Evolutionary conservation across 37 sponge, comb jelly and placozoan genomes (phyloP).

Genomic region (Cliona cf. orientalis): DNA sequence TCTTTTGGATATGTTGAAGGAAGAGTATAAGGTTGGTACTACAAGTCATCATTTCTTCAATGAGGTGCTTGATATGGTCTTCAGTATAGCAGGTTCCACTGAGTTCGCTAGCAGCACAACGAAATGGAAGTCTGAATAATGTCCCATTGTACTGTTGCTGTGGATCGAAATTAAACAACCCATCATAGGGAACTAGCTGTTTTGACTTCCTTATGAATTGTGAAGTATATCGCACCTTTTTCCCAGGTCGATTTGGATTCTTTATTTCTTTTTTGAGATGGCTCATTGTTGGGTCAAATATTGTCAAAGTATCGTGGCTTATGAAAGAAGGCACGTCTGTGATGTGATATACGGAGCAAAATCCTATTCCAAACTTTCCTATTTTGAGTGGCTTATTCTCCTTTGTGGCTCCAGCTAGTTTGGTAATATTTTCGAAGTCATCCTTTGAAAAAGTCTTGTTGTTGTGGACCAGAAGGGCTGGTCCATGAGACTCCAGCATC

Average conservation of each 20-base stretch:
- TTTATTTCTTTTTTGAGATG: slow-evolving; percentile 46
- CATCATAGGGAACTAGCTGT: slow-evolving; percentile 67
- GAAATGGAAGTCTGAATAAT: slow-evolving; percentile 71
- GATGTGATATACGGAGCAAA: slow-evolving; percentile 79
- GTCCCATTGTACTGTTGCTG: slow-evolving; percentile 38
- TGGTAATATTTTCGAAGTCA: slow-evolving; percentile 81
- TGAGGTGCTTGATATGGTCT: slow-evolving; percentile 11
- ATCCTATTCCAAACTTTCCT: slow-evolving; percentile 78
- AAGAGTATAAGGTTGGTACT: slow-evolving; percentile 63
- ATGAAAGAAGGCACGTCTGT: slow-evolving; percentile 77
- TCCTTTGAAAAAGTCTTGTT: slow-evolving; percentile 57
- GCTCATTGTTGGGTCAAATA: slow-evolving; percentile 75
- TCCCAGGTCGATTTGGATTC: slow-evolving; percentile 48
- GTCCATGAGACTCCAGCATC: slow-evolving; percentile 66
- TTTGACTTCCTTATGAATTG: slow-evolving; percentile 17
- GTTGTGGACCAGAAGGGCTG: slow-evolving; percentile 68
- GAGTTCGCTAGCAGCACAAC: slow-evolving; percentile 46
- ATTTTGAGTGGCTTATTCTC: slow-evolving; percentile 50
- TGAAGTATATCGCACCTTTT: slow-evolving; percentile 31
- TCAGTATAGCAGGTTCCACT: slow-evolving; percentile 53
- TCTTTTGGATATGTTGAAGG: slow-evolving; percentile 30
- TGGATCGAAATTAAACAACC: slow-evolving; percentile 48
- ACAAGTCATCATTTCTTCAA: slow-evolving; percentile 10
- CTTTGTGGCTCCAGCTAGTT: slow-evolving; percentile 86
- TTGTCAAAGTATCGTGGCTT: slow-evolving; percentile 45